These are phyloP conservation scores for Coenonympha arcania DNA, from an alignment of 2,888 invertebrate species.

Conservation along the genomic window DNA sequence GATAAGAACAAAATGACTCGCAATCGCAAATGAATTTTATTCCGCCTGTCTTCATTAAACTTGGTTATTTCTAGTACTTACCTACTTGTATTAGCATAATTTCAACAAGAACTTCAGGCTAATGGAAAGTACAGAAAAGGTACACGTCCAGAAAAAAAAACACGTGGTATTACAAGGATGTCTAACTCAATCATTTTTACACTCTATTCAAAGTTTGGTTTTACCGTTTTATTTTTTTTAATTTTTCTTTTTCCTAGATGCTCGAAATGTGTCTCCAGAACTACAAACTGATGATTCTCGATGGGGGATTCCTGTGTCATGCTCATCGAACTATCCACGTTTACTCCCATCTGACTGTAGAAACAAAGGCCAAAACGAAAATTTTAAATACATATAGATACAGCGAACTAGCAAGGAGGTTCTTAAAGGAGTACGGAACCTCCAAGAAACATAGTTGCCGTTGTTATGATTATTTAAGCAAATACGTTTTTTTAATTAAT, in stretches of 20 bases:
- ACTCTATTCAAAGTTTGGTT: background rate
- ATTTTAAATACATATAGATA: constrained; percentile 9
- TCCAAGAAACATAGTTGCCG: background rate
- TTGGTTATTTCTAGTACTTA: too few relatives aligned
- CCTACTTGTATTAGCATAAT: too few relatives aligned
- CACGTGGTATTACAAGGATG: too few relatives aligned
- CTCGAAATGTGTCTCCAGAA: constrained; percentile 78
- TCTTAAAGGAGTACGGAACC: background rate
- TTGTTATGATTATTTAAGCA: background rate
- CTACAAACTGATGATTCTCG: constrained; percentile 76
- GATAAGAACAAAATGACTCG: too few relatives aligned
- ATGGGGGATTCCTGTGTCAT: constrained; percentile 49
- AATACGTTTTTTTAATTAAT: too few relatives aligned
- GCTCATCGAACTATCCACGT: constrained; percentile 7
- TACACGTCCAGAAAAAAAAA: too few relatives aligned
- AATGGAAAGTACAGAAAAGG: too few relatives aligned
- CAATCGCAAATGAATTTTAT: too few relatives aligned
- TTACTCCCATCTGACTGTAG: too few relatives aligned
- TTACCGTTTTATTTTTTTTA: background rate
- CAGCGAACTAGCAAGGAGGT: background rate
- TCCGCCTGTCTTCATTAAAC: too few relatives aligned
- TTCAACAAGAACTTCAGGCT: too few relatives aligned
- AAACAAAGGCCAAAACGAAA: background rate
- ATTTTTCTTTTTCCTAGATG: constrained; percentile 61
- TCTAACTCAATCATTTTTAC: too few relatives aligned